phyloP scores from a whole-genome alignment of 1,140 invertebrate species.

The Phortica variegata region DNA sequence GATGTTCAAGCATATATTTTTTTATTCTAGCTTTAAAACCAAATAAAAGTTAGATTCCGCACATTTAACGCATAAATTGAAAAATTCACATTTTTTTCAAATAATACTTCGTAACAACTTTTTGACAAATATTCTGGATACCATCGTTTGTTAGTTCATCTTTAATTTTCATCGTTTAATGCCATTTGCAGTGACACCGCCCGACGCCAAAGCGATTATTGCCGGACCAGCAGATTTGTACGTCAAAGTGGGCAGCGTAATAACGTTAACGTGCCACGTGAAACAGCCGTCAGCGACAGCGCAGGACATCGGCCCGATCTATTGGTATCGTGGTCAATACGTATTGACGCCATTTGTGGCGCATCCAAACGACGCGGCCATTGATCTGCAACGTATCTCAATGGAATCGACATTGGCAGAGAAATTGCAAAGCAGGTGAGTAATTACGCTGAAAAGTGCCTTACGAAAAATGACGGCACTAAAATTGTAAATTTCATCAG shows the following conservation, averaged over 20 bases:
- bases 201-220: conserved; percentile 83
- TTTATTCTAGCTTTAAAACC: too few relatives aligned
- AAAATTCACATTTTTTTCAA: too few relatives aligned
- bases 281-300: conserved; percentile 77
- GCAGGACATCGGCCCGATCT: conserved; percentile 73
- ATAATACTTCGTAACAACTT: too few relatives aligned
- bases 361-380: conserved; percentile 58
- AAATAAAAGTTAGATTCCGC: too few relatives aligned
- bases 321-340: conserved; percentile 74
- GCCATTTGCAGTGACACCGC: conserved; percentile 45
- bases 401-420: conserved; percentile 53
- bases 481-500: too few relatives aligned
- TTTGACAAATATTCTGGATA: too few relatives aligned
- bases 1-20: too few relatives aligned
- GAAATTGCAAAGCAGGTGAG: conserved; percentile 50
- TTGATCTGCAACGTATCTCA: conserved; percentile 52
- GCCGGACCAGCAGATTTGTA: conserved; percentile 75
- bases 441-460: too few relatives aligned
- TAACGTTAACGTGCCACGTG: conserved; percentile 78
- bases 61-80: too few relatives aligned
- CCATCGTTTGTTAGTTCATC: too few relatives aligned
- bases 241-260: conserved; percentile 79
- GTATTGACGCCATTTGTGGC: conserved; percentile 49
- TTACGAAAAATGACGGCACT: too few relatives aligned
- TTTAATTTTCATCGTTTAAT: too few relatives aligned